These are phyloP conservation scores for Aquatica leii DNA, from an alignment of 2,888 invertebrate species.

Conservation along the genomic window DNA sequence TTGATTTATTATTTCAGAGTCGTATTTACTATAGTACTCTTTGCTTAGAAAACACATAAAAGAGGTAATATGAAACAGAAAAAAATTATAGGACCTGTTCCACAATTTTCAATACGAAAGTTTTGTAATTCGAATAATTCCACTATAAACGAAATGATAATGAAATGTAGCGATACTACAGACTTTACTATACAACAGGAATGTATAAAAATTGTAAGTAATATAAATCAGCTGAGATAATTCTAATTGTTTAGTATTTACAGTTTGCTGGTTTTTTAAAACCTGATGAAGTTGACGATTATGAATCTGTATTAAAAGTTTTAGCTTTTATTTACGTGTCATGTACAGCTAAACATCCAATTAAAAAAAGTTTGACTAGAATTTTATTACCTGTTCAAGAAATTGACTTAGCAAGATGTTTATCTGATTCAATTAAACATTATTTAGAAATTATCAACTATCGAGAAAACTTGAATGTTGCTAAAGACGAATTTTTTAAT, in stretches of 20 bases:
- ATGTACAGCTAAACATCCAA: conserved; percentile 38
- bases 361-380: conserved; percentile 45
- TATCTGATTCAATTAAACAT: conserved; percentile 14
- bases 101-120: neutral
- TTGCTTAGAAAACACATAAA: no score
- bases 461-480: neutral
- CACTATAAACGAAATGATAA: conserved; percentile 19
- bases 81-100: neutral
- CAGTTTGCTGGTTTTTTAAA: conserved; percentile 22
- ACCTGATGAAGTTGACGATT: neutral
- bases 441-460: neutral
- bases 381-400: conserved; percentile 24
- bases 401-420: neutral
- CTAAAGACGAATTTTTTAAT: conserved; percentile 8
- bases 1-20: no score
- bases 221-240: neutral
- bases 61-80: conserved; percentile 13
- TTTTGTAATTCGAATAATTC: conserved; percentile 17
- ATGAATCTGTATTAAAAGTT: conserved; percentile 3
- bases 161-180: conserved; percentile 16
- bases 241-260: conserved; percentile 2
- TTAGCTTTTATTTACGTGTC: conserved; percentile 38
- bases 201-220: conserved; percentile 26
- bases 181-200: conserved; percentile 21
- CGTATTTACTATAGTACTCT: no score